These are phyloP conservation scores for Drosophila repleta DNA, from an alignment of 1,140 invertebrate genomes.

Conservation along the genomic window DNA sequence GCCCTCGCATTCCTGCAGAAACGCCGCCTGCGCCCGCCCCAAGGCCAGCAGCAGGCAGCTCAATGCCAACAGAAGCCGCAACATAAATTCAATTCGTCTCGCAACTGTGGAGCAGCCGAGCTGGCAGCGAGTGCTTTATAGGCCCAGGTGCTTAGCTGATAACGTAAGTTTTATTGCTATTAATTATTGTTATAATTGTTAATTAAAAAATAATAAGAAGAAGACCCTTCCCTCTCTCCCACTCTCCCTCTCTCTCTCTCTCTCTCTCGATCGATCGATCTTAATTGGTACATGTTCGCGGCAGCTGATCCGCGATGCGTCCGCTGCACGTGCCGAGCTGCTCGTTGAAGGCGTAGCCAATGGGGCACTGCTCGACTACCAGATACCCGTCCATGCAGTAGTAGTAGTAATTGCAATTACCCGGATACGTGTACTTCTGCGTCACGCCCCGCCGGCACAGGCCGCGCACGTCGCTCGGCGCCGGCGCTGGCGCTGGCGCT, in stretches of 20 bases:
- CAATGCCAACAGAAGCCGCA: conserved; percentile 41
- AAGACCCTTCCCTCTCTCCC: too few relatives aligned
- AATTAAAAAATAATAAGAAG: conserved; percentile 18
- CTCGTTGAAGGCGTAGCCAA: conserved; percentile 52
- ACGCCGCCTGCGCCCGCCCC: conserved; percentile 32
- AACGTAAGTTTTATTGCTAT: conserved; percentile 46
- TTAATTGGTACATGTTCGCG: conserved; percentile 58
- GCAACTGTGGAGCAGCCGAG: conserved; percentile 32
- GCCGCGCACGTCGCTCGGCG: conserved; percentile 33
- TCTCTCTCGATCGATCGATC: too few relatives aligned
- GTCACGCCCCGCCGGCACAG: conserved; percentile 55
- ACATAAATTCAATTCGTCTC: conserved; percentile 45
- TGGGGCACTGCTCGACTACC: conserved; percentile 70
- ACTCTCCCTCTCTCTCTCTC: too few relatives aligned
- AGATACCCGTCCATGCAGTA: conserved; percentile 67
- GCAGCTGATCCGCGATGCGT: conserved; percentile 6
- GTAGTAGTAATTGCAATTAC: conserved; percentile 79
- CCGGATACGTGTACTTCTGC: conserved; percentile 60
- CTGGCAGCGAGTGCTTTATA: conserved; percentile 54
- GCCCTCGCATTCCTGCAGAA: conserved; percentile 71
- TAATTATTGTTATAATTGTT: conserved; percentile 33
- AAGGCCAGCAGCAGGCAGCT: conserved; percentile 44
- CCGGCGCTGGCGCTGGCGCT: not conserved
- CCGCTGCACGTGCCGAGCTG: conserved; percentile 40
- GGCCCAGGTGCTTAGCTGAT: conserved; percentile 52